Evolutionary conservation across 64 coral and sea anemone genomes (phyloP).

Genomic region (Trachythela sp.): DNA sequence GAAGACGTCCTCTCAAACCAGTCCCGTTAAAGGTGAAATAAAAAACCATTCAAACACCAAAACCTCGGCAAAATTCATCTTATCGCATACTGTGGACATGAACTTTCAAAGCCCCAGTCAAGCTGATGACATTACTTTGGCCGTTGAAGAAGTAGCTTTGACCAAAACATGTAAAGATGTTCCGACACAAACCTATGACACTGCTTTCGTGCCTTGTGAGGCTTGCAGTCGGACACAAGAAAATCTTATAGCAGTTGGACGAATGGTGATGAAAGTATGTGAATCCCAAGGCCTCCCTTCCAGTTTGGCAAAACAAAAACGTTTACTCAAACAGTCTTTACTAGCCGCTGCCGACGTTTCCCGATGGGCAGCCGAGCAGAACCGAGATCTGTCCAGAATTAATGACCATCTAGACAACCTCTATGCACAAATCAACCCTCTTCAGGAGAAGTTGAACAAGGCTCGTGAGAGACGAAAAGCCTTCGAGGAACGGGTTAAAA

Average conservation of each 20-base stretch:
- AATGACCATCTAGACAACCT: slow-evolving; percentile 88
- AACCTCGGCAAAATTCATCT: slow-evolving; percentile 83
- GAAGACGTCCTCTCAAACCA: background rate
- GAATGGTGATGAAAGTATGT: slow-evolving; percentile 90
- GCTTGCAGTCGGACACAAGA: slow-evolving; percentile 89
- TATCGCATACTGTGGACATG: slow-evolving; percentile 61
- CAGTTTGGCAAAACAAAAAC: slow-evolving; percentile 95
- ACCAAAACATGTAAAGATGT: slow-evolving; percentile 65
- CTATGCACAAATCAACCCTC: slow-evolving; percentile 93
- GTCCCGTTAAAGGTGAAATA: slow-evolving; percentile 23
- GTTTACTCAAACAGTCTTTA: slow-evolving; percentile 72
- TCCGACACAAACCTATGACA: slow-evolving; percentile 94
- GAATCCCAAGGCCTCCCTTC: slow-evolving; percentile 96
- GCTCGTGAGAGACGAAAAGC: slow-evolving; percentile 62
- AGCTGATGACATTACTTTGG: slow-evolving; percentile 59
- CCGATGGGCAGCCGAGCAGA: slow-evolving; percentile 88
- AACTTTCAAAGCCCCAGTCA: slow-evolving; percentile 58
- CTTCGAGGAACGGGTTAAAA: slow-evolving; percentile 65
- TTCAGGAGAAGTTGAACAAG: slow-evolving; percentile 69
- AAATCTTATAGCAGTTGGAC: slow-evolving; percentile 92
- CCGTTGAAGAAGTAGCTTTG: slow-evolving; percentile 68
- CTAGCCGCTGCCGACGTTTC: slow-evolving; percentile 93
- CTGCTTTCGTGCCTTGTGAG: slow-evolving; percentile 97
- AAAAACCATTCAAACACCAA: slow-evolving; percentile 32
- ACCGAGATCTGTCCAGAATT: slow-evolving; percentile 85